A percentile compares a stretch with the other conserved stretches of the same genome.
Conservation (phyloP, 2,113 vertebrate genomes). For the Cygnus atratus region DNA sequence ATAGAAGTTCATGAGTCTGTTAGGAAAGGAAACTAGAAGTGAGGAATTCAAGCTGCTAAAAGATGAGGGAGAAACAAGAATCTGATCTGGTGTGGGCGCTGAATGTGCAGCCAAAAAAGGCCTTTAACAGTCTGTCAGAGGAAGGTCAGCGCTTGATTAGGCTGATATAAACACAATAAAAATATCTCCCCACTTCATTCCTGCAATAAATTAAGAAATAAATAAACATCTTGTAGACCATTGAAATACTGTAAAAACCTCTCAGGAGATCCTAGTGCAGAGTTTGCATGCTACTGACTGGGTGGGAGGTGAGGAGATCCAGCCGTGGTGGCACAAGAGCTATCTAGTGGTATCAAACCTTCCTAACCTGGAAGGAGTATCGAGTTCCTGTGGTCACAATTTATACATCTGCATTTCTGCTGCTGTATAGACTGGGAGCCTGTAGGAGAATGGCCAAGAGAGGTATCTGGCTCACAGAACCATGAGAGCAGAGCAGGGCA, state of each 20-base stretch:
- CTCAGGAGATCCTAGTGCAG: neutral
- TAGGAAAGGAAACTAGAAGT: neutral
- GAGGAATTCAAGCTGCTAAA: neutral
- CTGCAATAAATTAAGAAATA: neutral
- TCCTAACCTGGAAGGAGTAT: neutral
- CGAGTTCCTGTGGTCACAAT: neutral
- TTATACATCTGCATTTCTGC: neutral
- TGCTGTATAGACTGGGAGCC: no score
- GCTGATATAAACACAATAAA: neutral
- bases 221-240: neutral
- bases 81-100: neutral
- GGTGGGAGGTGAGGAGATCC: neutral
- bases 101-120: neutral
- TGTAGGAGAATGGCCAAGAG: neutral
- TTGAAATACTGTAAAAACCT: neutral
- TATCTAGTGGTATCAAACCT: neutral
- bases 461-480: neutral
- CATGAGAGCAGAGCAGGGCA: neutral
- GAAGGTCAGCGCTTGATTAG: neutral
- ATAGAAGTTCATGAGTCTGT: neutral
- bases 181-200: neutral
- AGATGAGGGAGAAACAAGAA: neutral
- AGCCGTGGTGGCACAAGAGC: neutral
- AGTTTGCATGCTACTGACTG: accelerated
- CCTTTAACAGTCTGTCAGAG: neutral